These are phyloP conservation scores for Teinopalpus imperialis DNA, from an alignment of 2,888 invertebrate species.

Conservation along the genomic window DNA sequence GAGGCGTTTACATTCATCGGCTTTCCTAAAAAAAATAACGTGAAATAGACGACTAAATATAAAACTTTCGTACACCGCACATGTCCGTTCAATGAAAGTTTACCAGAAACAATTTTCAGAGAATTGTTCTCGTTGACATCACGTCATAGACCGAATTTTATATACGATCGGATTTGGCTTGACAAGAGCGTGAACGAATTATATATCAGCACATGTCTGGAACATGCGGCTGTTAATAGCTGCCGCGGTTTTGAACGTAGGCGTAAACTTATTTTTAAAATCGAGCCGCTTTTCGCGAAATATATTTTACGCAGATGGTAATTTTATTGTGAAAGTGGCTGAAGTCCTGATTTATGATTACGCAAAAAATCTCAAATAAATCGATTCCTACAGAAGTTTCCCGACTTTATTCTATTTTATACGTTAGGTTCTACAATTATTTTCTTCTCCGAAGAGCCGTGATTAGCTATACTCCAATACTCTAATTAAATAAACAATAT, in stretches of 20 bases:
- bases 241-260: slow-evolving; percentile 22
- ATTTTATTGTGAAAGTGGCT: slow-evolving; percentile 23
- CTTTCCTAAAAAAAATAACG: no score
- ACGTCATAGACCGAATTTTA: slow-evolving; percentile 12
- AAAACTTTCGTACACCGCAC: no score
- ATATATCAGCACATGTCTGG: slow-evolving; percentile 28
- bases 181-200: slow-evolving; percentile 20
- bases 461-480: no score
- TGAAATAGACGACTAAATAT: no score
- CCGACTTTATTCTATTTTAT: no score
- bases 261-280: slow-evolving; percentile 26
- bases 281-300: slow-evolving; percentile 14
- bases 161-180: slow-evolving; percentile 1
- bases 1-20: no score
- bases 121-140: not conserved
- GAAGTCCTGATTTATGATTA: slow-evolving; percentile 16
- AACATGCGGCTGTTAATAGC: slow-evolving; percentile 27
- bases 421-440: no score
- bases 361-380: slow-evolving; percentile 1
- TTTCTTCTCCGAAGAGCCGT: no score
- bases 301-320: slow-evolving; percentile 23
- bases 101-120: no score
- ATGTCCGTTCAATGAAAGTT: no score
- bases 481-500: no score
- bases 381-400: no score